These are phyloP conservation scores for Agrotis ipsilon DNA, from an alignment of 2,888 invertebrate genomes.

Conservation along the genomic window DNA sequence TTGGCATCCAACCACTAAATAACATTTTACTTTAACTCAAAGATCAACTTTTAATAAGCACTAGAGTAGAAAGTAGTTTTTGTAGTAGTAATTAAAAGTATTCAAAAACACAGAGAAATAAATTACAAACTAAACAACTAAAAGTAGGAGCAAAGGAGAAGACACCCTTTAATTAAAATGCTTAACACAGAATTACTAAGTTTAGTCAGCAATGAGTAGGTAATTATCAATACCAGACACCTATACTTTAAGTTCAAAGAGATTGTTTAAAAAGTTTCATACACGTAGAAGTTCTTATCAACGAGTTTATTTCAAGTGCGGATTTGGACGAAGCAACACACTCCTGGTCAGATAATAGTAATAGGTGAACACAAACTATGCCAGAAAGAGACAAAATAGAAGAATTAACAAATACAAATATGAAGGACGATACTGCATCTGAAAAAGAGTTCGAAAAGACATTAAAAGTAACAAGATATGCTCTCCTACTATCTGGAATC, in stretches of 20 bases:
- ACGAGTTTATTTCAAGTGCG: slow-evolving; percentile 1
- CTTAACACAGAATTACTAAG: slow-evolving; percentile 21
- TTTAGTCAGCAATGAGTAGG: slow-evolving; percentile 8
- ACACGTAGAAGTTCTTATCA: no score
- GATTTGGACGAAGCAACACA: slow-evolving; percentile 9
- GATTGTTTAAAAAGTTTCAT: slow-evolving; percentile 18
- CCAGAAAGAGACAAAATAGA: neutral
- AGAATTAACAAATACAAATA: neutral
- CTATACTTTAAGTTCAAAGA: slow-evolving; percentile 46
- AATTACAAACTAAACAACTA: slow-evolving; percentile 33
- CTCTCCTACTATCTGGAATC: slow-evolving; percentile 76
- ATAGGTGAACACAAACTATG: no score
- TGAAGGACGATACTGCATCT: slow-evolving; percentile 2
- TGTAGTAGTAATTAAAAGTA: neutral
- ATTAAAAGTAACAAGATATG: slow-evolving; percentile 67
- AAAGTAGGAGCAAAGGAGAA: slow-evolving; percentile 4
- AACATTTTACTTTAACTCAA: neutral
- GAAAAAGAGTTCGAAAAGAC: slow-evolving; percentile 68
- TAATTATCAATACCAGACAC: slow-evolving; percentile 32
- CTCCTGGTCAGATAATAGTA: no score
- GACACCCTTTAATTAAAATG: slow-evolving; percentile 41
- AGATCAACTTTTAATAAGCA: neutral
- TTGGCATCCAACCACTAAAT: neutral
- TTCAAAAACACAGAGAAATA: neutral
- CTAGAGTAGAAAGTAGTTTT: neutral